Evolutionary conservation across 2,797 vertebrate species (phyloP), one percentile per base, ranked within the genome.

Genomic region (Labroides dimidiatus): DNA sequence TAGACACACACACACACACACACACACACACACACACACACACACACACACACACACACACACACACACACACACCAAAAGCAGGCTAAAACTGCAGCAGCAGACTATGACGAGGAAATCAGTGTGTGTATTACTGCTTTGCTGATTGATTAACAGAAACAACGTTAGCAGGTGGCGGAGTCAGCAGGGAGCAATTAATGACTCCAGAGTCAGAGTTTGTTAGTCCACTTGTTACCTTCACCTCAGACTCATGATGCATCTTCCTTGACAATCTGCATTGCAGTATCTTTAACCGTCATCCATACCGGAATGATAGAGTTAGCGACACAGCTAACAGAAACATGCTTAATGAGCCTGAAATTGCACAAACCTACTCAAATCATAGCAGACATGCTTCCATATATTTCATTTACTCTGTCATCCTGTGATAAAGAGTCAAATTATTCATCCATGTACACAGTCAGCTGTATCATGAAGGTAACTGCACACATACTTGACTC

Each of bases 231-330:
- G 72, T 82, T 82, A 78, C 64, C 24, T 64, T 69, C 12, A 30
- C 58, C 48, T 61, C 49, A 27, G 64, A 16, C 66, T 80, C 69
- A 64, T 45, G 69, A 73, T 75, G 59, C 48, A 55, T 69, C 55
- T 21, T 51, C 64, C 73, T 64, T 70, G 43, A 44, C 72, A 71
- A 72, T 78, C 84, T 85, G 82, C 87, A 90, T 78, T 90, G 84
- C 84, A 87, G 82, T 80, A 81, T 59, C 39, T 10, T 6, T 52
- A 20, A 61, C 55, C 49, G 33, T 74, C 72, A 67, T 78, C 69
- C 71, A 70, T 80, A 87, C 76, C 72, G 81, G 77, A 57, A 78
- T 47, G 19, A 73, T 66, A 75, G 71, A 65, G 58, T 74, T 77
- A 75, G 39, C 70, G 58, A 69, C 45, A 42, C 47, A 20, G 68